These are phyloP conservation scores for Orycteropus afer DNA, from an alignment of 2,113 vertebrate species.

Conservation along the genomic window DNA sequence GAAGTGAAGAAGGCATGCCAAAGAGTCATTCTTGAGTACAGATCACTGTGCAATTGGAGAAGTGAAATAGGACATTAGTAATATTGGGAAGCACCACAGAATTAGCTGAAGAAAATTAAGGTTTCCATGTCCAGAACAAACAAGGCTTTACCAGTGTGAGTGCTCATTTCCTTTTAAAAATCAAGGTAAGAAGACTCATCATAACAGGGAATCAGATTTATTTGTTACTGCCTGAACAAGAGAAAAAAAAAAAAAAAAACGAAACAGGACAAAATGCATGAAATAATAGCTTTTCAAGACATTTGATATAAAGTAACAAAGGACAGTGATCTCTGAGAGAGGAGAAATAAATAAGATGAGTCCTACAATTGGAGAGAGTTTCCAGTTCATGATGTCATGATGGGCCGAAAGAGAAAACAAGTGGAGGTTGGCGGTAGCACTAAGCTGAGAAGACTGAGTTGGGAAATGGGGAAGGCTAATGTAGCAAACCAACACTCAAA, in stretches of 20 bases:
- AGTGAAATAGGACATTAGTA: background rate
- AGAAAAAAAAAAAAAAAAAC: no score
- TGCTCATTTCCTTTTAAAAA: background rate
- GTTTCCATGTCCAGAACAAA: background rate
- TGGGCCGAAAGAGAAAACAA: background rate
- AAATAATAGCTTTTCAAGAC: background rate
- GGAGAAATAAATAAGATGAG: background rate
- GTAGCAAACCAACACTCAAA: no score
- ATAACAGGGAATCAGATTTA: background rate
- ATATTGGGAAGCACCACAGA: background rate
- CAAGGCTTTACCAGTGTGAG: background rate
- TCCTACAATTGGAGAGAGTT: accelerated
- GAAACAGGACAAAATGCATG: background rate
- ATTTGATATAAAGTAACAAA: background rate
- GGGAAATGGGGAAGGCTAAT: background rate
- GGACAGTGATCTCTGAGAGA: background rate
- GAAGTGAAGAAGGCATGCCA: background rate
- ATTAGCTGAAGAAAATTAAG: background rate
- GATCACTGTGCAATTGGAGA: background rate
- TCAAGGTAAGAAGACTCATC: background rate
- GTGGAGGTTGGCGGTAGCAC: background rate
- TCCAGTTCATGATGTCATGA: background rate
- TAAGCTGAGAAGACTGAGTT: background rate
- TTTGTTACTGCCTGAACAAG: background rate
- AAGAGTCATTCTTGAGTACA: background rate